Evolutionary conservation across 2,888 invertebrate genomes (phyloP).

Genomic region (Camponotus fellah): DNA sequence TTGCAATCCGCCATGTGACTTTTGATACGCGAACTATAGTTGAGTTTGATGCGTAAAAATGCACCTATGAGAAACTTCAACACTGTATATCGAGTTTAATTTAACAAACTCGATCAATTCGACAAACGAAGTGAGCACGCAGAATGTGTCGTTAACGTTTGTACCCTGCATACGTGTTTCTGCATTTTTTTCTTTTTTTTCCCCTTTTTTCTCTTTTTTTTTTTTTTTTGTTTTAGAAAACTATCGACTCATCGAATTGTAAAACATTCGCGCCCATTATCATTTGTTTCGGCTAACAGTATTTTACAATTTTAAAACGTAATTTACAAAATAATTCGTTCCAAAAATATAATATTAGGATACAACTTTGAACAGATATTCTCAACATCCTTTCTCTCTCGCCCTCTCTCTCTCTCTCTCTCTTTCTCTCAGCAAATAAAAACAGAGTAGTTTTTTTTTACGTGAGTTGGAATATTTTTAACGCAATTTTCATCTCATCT

Average conservation of each 20-base stretch:
- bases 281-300: constrained; percentile 32
- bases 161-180: constrained; percentile 32
- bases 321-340: constrained; percentile 11
- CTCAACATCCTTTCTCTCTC: not conserved
- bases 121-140: constrained; percentile 47
- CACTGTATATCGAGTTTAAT: constrained; percentile 48
- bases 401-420: too few species aligned
- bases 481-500: not conserved
- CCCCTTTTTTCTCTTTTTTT: not conserved
- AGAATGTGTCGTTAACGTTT: constrained; percentile 52
- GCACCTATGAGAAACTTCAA: constrained; percentile 28
- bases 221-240: constrained; percentile 23
- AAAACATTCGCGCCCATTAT: constrained; percentile 38
- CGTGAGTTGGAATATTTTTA: not conserved
- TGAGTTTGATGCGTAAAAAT: constrained; percentile 33
- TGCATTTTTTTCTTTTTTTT: not conserved
- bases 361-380: not conserved
- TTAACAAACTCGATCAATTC: constrained; percentile 52
- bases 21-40: constrained; percentile 39
- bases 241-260: constrained; percentile 17
- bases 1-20: constrained; percentile 36
- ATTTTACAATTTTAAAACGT: not conserved
- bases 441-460: not conserved
- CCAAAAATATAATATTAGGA: constrained; percentile 9
- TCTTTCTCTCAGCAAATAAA: not conserved